phyloP scores from a whole-genome alignment of 2,888 invertebrate genomes.

The Cantharis nigra region DNA sequence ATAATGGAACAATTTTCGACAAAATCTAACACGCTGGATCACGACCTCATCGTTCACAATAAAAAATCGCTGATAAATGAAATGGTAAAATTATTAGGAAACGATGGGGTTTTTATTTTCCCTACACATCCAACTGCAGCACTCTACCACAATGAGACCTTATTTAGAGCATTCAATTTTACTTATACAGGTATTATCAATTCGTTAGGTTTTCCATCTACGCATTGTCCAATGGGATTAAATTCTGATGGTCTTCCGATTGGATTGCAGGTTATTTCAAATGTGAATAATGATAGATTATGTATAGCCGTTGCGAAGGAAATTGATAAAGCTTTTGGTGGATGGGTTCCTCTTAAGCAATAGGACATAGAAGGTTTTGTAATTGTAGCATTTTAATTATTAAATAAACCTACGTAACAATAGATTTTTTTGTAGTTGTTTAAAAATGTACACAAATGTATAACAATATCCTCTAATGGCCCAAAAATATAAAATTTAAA shows the following conservation, averaged over 20 bases:
- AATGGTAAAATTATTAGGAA: conserved; percentile 73
- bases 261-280: conserved; percentile 85
- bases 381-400: not conserved
- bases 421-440: too few species aligned
- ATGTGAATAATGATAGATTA: conserved; percentile 80
- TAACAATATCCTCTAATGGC: too few species aligned
- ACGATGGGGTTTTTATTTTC: conserved; percentile 85
- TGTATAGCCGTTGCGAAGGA: conserved; percentile 88
- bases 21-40: conserved; percentile 62
- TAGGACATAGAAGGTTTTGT: not conserved
- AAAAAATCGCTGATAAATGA: conserved; percentile 66
- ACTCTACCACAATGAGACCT: conserved; percentile 85
- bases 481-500: too few species aligned
- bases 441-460: too few species aligned
- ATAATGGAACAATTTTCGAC: conserved; percentile 67
- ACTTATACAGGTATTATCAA: conserved; percentile 87
- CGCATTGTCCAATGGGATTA: conserved; percentile 84
- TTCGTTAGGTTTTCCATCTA: conserved; percentile 84
- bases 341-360: conserved; percentile 66
- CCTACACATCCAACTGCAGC: conserved; percentile 90
- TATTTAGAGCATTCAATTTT: conserved; percentile 82
- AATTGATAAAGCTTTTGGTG: conserved; percentile 86
- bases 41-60: conserved; percentile 63
- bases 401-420: too few species aligned
- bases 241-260: conserved; percentile 82